phyloP scores from a whole-genome alignment of 2,113 vertebrate species.

The Isurus oxyrinchus region DNA sequence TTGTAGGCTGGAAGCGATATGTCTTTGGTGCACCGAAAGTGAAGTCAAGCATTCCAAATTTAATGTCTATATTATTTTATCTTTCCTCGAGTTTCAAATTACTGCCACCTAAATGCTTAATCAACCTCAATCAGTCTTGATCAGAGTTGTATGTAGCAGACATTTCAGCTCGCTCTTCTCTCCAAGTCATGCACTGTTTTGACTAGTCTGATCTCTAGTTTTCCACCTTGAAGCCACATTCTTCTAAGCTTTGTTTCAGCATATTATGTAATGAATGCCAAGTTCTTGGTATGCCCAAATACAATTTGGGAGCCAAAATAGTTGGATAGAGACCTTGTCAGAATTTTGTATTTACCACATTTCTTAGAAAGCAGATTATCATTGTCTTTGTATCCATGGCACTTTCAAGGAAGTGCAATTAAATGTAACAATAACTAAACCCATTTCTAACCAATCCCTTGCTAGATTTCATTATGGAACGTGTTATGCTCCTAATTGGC shows the following conservation, averaged over 20 bases:
- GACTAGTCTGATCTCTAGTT: not conserved
- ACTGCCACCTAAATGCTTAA: not conserved
- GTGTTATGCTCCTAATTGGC: not conserved
- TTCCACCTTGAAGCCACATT: not conserved
- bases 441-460: not conserved
- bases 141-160: not conserved
- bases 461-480: not conserved
- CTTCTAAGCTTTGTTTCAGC: not conserved
- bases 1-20: not conserved
- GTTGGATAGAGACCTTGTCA: not conserved
- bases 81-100: not conserved
- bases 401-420: no score
- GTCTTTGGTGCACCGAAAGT: not conserved
- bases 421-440: no score
- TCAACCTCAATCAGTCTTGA: not conserved
- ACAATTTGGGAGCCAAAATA: not conserved
- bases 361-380: no score
- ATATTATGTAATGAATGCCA: not conserved
- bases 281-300: not conserved
- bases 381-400: no score
- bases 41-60: not conserved
- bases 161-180: not conserved
- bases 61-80: not conserved
- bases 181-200: not conserved
- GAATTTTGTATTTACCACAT: not conserved